Evolutionary conservation across 2,888 invertebrate species (phyloP).

Genomic region (Elgonia sp.): DNA sequence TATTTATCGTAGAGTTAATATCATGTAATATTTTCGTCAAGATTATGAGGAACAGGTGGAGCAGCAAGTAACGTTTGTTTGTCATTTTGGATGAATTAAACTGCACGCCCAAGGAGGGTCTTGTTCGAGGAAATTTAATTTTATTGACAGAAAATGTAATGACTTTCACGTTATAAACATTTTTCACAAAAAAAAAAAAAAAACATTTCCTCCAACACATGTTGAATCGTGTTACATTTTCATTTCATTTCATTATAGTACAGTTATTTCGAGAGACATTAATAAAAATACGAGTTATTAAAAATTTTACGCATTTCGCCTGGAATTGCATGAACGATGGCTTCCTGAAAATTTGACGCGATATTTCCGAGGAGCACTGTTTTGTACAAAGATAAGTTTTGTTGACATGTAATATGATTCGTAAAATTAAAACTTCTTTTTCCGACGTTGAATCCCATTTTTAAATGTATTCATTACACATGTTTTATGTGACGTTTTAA

Average conservation of each 20-base stretch:
- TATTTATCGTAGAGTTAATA: constrained; percentile 58
- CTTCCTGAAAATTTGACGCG: not conserved
- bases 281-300: too few species aligned
- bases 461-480: constrained; percentile 12
- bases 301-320: not conserved
- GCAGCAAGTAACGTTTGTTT: constrained; percentile 22
- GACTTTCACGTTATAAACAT: not conserved
- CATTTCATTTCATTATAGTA: too few species aligned
- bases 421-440: constrained; percentile 19
- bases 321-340: not conserved
- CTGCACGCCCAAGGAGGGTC: constrained; percentile 3
- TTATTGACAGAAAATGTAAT: constrained; percentile 26
- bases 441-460: not conserved
- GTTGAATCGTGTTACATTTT: not conserved
- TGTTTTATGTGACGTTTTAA: constrained; percentile 14
- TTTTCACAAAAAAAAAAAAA: not conserved
- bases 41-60: constrained; percentile 66
- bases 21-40: constrained; percentile 48
- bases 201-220: not conserved
- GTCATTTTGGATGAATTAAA: constrained; percentile 55
- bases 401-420: constrained; percentile 18
- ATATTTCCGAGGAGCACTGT: not conserved
- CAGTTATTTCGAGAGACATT: not conserved
- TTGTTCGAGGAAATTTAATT: constrained; percentile 46
- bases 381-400: not conserved